These are phyloP conservation scores for Xiphophorus hellerii DNA, from an alignment of 2,113 vertebrate species.

Conservation along the genomic window DNA sequence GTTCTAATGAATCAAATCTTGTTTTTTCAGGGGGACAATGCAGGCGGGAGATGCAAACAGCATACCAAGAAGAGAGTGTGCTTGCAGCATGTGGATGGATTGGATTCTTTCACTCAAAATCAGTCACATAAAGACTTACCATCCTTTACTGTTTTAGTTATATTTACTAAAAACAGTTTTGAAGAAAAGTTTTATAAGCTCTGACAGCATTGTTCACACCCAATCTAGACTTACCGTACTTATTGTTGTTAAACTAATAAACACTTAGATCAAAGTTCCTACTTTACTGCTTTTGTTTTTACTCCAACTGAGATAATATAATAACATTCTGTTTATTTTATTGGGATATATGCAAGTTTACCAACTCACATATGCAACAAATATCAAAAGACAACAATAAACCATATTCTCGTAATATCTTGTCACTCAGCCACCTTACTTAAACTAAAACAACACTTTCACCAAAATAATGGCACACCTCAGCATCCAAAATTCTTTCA, in stretches of 20 bases:
- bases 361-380: neutral
- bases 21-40: constrained; percentile 47
- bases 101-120: neutral
- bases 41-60: constrained; percentile 17
- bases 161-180: neutral
- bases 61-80: constrained; percentile 8
- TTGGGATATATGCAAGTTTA: neutral
- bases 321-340: neutral
- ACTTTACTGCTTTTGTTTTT: neutral
- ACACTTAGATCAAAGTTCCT: no score
- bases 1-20: constrained; percentile 62
- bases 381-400: neutral
- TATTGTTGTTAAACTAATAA: neutral
- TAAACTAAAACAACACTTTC: neutral
- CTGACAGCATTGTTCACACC: neutral
- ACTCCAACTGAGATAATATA: neutral
- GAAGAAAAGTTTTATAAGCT: neutral
- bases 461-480: constrained; percentile 9
- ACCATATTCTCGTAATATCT: neutral
- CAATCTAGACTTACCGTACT: neutral
- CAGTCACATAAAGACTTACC: neutral
- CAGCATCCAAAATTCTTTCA: neutral
- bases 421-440: neutral
- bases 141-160: neutral
- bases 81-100: constrained; percentile 1